Percentiles rank a stretch among this genome's conserved stretches.
phyloP scores from a whole-genome alignment of 2,113 vertebrate species.

The Urocolius indicus region DNA sequence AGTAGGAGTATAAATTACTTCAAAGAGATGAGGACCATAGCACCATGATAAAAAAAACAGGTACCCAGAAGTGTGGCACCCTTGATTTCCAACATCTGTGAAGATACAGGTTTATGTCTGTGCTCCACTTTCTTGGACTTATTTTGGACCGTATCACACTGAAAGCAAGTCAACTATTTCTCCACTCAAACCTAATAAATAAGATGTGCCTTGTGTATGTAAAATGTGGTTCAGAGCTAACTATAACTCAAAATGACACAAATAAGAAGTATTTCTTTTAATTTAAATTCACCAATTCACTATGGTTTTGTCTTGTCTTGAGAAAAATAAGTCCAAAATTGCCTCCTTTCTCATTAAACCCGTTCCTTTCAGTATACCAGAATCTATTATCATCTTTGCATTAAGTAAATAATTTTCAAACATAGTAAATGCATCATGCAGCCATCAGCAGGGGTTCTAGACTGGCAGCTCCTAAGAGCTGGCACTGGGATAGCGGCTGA shows the following conservation, averaged over 20 bases:
- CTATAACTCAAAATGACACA: background rate
- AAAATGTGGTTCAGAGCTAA: background rate
- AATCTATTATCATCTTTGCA: background rate
- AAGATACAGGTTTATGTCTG: background rate
- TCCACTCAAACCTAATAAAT: background rate
- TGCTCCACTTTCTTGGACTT: background rate
- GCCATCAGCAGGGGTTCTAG: background rate
- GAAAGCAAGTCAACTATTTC: background rate
- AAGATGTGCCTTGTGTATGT: background rate
- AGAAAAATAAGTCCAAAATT: background rate
- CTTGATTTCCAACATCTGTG: background rate
- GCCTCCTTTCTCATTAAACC: background rate
- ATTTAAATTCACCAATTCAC: background rate
- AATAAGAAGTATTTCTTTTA: background rate
- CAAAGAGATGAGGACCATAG: background rate
- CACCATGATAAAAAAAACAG: background rate
- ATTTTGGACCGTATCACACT: background rate
- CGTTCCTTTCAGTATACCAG: background rate
- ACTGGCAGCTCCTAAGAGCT: background rate
- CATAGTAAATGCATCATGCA: background rate
- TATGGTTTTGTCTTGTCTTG: background rate
- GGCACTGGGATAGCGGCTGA: fast-evolving
- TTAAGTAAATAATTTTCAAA: background rate
- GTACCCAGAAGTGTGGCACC: background rate
- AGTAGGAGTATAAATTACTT: background rate